Evolutionary conservation across 2,888 invertebrate genomes (phyloP).

Genomic region (Notodonta dromedarius): DNA sequence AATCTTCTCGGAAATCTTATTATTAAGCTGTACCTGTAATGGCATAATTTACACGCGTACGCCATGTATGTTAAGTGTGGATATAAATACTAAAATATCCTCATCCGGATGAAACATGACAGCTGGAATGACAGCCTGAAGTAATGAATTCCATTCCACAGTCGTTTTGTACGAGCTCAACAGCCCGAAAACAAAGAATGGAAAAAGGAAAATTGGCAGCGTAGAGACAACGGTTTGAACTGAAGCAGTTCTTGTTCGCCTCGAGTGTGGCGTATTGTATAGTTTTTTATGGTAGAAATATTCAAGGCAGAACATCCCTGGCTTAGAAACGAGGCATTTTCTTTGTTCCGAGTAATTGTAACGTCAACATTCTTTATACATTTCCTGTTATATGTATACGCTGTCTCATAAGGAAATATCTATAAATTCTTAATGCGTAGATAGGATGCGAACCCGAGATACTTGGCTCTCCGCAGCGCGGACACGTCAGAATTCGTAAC

Average conservation of each 20-base stretch:
- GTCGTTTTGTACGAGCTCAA: constrained; percentile 57
- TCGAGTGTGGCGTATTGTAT: constrained; percentile 37
- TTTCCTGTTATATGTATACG: constrained; percentile 24
- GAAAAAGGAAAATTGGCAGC: constrained; percentile 63
- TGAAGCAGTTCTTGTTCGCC: constrained; percentile 51
- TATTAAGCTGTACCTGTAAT: constrained; percentile 25
- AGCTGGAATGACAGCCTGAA: constrained; percentile 28
- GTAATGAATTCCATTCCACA: constrained; percentile 49
- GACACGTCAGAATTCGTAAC: constrained; percentile 53
- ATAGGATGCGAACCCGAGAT: constrained; percentile 29
- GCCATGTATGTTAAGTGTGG: constrained; percentile 12
- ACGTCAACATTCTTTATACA: constrained; percentile 28
- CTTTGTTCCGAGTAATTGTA: constrained; percentile 25
- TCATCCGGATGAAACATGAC: constrained; percentile 24
- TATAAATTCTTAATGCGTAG: constrained; percentile 26
- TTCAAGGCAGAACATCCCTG: constrained; percentile 40
- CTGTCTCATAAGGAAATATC: constrained; percentile 27
- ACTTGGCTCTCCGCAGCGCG: constrained; percentile 31
- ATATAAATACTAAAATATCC: constrained; percentile 15
- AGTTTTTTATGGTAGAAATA: constrained; percentile 52
- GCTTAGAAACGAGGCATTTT: constrained; percentile 32
- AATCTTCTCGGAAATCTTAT: constrained; percentile 25
- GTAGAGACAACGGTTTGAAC: constrained; percentile 55
- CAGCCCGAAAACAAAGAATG: constrained; percentile 59
- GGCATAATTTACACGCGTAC: constrained; percentile 20